phyloP scores from a whole-genome alignment of 2,113 vertebrate genomes.

The Lepus americanus region DNA sequence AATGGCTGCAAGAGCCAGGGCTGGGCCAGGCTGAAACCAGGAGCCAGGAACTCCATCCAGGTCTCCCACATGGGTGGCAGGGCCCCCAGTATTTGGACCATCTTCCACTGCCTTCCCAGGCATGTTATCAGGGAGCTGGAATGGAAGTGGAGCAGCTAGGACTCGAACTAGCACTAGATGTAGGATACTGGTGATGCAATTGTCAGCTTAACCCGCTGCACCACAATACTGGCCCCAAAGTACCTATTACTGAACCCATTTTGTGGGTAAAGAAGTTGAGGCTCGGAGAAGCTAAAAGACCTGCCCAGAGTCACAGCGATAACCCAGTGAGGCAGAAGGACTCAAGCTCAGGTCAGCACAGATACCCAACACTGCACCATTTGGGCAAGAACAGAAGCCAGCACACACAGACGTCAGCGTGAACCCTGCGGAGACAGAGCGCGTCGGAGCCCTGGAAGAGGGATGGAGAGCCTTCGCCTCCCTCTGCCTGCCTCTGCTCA shows the following conservation, averaged over 20 bases:
- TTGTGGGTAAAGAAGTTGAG: conserved; percentile 29
- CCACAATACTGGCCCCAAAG: too few species aligned
- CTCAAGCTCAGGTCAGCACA: neutral
- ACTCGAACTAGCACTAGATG: too few species aligned
- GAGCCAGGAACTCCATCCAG: too few species aligned
- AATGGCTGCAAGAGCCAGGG: too few species aligned
- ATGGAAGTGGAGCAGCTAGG: too few species aligned
- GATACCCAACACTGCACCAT: neutral
- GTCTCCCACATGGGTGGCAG: too few species aligned
- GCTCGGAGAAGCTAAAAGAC: neutral
- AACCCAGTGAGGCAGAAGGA: neutral
- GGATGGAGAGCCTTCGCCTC: neutral
- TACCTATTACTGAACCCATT: neutral
- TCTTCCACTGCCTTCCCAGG: too few species aligned
- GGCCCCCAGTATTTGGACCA: too few species aligned
- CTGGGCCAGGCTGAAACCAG: too few species aligned
- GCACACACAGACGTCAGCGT: neutral
- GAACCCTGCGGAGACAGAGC: neutral
- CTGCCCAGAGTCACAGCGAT: neutral
- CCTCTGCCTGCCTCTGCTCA: conserved; percentile 60
- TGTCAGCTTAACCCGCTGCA: too few species aligned
- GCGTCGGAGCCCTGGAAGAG: neutral
- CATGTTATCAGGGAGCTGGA: too few species aligned
- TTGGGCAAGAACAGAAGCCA: neutral
- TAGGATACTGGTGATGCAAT: too few species aligned